Conservation (phyloP, 2,888 invertebrate species). For the Hypolimnas misippus region DNA sequence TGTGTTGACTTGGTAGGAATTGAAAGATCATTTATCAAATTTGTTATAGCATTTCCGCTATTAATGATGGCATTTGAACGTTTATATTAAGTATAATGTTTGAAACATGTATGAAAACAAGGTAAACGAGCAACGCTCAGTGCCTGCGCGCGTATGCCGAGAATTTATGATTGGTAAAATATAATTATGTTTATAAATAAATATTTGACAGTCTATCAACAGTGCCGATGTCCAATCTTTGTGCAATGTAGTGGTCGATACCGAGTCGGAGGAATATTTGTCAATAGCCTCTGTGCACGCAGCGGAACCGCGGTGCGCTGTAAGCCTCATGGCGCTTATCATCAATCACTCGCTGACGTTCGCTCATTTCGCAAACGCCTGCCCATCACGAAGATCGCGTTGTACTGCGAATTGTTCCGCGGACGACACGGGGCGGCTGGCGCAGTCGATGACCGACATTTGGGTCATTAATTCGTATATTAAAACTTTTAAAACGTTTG, state of each 20-base stretch:
- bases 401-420: background rate
- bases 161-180: no score
- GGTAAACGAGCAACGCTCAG: no score
- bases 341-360: background rate
- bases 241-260: background rate
- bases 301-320: conserved; percentile 6
- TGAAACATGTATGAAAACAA: no score
- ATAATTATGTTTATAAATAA: no score
- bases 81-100: no score
- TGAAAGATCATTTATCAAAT: no score
- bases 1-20: no score
- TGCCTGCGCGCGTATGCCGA: no score
- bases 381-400: background rate
- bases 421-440: background rate
- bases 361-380: background rate
- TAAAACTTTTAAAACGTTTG: background rate
- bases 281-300: conserved; percentile 1
- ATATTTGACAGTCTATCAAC: no score
- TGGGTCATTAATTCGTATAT: background rate
- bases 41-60: no score
- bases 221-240: background rate
- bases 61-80: no score
- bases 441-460: background rate
- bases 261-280: background rate
- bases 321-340: background rate